Evolutionary conservation across 2,888 invertebrate genomes (phyloP), one percentile per base, ranked within the genome.

Genomic region (Rhingia campestris): DNA sequence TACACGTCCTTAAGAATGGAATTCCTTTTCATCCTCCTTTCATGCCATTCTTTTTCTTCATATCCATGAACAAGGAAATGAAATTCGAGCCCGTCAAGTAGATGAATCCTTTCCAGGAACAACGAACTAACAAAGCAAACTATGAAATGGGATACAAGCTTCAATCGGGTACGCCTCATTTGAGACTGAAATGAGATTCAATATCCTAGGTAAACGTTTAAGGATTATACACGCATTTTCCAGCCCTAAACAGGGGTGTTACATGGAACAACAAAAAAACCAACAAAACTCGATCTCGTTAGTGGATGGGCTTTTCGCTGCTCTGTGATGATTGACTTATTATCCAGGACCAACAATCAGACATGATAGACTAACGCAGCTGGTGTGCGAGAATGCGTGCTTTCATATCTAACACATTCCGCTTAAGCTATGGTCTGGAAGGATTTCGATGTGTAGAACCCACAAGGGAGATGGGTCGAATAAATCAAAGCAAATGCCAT

Each of bases 131-230:
- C 14, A 6, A 47, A 37, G 32, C 4, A n/a, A 12, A 41, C 4
- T 33, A 39, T 35, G 43, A 41, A 54, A 66, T 51, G 30, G 41
- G 35, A 10, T 14, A 22, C 22, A 56, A 54, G 64, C 43, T 54
- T 39, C 54, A 74, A 80, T 75, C 63, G 51, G 49, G 49, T 45
- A 45, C 56, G 61, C 32, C 61, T 69, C 56, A 63, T 64, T 75
- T 53, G 45, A 69, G 75, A 12, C n/a, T 9, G 45, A 64, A 69
- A 70, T 75, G 61, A 58, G 30, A 9, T 45, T 22, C 35, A 69
- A 75, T 69, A 69, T 69, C 56, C 7, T 54, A 35, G 79, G 53
- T 59, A 59, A 72, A 51, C 39, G 43, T 58, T 43, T 56, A 37
- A 22, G 73, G 51, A 66, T 79, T 59, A 39, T 14, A 61, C 33